A percentile compares a stretch with the other conserved stretches of the same genome.
Conservation (phyloP, 2,888 invertebrate species). For the Drosophila prostipennis region DNA sequence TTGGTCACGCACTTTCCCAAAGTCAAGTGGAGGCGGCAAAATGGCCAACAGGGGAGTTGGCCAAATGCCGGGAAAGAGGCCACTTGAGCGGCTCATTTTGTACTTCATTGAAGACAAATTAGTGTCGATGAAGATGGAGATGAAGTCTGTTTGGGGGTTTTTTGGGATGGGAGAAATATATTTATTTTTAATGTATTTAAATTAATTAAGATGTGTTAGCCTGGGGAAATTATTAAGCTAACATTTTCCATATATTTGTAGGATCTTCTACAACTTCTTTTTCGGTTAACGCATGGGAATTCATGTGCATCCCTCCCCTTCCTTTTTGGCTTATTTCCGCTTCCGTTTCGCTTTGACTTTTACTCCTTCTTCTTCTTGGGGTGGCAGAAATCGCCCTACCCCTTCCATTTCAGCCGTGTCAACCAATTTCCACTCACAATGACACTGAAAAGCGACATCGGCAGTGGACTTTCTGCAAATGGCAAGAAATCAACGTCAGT, state of each 20-base stretch:
- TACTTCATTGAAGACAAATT: slow-evolving; percentile 70
- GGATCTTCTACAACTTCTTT: background rate
- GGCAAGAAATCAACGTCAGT: slow-evolving; percentile 77
- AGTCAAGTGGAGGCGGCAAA: slow-evolving; percentile 30
- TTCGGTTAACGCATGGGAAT: background rate
- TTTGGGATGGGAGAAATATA: no score
- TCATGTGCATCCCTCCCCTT: background rate
- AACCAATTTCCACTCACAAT: slow-evolving; percentile 68
- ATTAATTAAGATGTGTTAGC: background rate
- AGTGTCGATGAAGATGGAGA: slow-evolving; percentile 67
- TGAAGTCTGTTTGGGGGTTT: background rate
- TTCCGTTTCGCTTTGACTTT: slow-evolving; percentile 30
- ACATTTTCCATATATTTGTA: no score
- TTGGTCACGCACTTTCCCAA: slow-evolving; percentile 61
- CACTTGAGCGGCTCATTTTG: slow-evolving; percentile 57
- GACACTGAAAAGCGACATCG: slow-evolving; percentile 65
- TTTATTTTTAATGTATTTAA: background rate
- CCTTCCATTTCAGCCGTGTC: slow-evolving; percentile 26
- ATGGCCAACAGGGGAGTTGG: background rate
- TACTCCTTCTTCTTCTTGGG: background rate
- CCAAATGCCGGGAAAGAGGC: slow-evolving; percentile 6
- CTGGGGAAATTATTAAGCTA: no score
- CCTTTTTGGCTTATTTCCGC: slow-evolving; percentile 38
- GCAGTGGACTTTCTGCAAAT: slow-evolving; percentile 65
- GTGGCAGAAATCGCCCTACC: background rate